Base-by-base conservation (phyloP, 2,113 vertebrate genomes). In the Labeo catla region DNA sequence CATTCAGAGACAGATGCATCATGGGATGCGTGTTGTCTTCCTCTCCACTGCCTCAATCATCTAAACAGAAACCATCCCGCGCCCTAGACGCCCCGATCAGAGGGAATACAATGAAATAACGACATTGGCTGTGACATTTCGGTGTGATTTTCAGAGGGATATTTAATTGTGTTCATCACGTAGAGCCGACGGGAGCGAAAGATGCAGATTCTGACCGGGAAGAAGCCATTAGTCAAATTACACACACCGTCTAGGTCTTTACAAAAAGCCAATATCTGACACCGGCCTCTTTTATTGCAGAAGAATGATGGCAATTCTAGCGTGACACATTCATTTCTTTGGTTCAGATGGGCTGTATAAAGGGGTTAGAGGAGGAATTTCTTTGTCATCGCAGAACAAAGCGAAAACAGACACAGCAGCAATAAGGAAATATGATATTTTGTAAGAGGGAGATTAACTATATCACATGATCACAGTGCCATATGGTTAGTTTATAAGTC, bases 11-110 rank as follows among this genome's bases (percentile, higher is more conserved):
- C 61, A 23, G 77, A 70, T 52, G 28, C n/a, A 76, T 85, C 57
- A 36, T 66, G 74, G 61, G 76, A 85, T 80, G 54, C 1, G 45
- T 52, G 77, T 23, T 34, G 28, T 43, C 23, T 52, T 45, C 21
- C 68, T 85, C 57, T 77, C 72, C 88, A 45, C 86, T 83, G 80
- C 76, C 89, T 87, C 83, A 92, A 89, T 91, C 89, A 91, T n/a
- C 83, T 73, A 6, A 76, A 66, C 57, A 86, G 89, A 85, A 65
- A 89, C 76, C 76, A 28, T 73, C 63, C 12, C 63, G 45, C 2
- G 10, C 19, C 15, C 28, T 8, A 68, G 59, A 61, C 9, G 16
- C 76, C 52, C 28, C 15, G 76, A 80, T 57, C 76, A 47, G 36
- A 28, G 19, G 16, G 76, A 70, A 6, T 16, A 86, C 66, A n/a